Conservation (phyloP, 2,113 vertebrate species). For the Collichthys lucidus region DNA sequence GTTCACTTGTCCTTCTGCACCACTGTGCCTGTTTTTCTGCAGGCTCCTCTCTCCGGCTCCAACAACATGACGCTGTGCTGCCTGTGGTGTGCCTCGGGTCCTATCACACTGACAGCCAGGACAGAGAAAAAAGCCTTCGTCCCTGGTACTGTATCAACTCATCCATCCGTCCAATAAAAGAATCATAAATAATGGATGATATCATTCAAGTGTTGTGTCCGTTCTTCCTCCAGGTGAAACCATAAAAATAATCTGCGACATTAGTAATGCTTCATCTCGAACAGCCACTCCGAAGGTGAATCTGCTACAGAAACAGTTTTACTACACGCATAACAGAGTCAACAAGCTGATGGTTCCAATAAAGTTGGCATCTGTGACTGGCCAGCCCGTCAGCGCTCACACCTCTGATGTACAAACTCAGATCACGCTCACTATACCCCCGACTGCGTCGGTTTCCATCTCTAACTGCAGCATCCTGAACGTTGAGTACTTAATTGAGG, state of each 20-base stretch:
- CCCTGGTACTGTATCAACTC: slow-evolving; percentile 50
- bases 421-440: slow-evolving; percentile 58
- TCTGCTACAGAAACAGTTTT: slow-evolving; percentile 61
- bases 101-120: slow-evolving; percentile 40
- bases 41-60: slow-evolving; percentile 67
- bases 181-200: neutral
- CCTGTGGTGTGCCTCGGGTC: slow-evolving; percentile 65
- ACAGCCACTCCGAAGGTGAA: slow-evolving; percentile 36
- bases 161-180: neutral
- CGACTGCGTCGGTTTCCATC: slow-evolving; percentile 25
- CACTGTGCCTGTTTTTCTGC: neutral
- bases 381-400: neutral
- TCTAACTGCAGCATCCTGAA: slow-evolving; percentile 71
- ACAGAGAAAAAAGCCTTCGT: slow-evolving; percentile 61
- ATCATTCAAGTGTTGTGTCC: neutral
- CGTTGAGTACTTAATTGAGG: slow-evolving; percentile 58
- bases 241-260: slow-evolving; percentile 53
- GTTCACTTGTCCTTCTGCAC: neutral
- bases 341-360: fast-evolving
- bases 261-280: slow-evolving; percentile 60
- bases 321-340: neutral
- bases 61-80: slow-evolving; percentile 51
- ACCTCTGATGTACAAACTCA: slow-evolving; percentile 15
- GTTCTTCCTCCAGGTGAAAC: slow-evolving; percentile 61
- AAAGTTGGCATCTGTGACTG: neutral